A percentile compares a stretch with the other conserved stretches of the same genome.
Evolutionary conservation across 2,888 invertebrate species (phyloP).

Genomic region (Apoderus coryli): DNA sequence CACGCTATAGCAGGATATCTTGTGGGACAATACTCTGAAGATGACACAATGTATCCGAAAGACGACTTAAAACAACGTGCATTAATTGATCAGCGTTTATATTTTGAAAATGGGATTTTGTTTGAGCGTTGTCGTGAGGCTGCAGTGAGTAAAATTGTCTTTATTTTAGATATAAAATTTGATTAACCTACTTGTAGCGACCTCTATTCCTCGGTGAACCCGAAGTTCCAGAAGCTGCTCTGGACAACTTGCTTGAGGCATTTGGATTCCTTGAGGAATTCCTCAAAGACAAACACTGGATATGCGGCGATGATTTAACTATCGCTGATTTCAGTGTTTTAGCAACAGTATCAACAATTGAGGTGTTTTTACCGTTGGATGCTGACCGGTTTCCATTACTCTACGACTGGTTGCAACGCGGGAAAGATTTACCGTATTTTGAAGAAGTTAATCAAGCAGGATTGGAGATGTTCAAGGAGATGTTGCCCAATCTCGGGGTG

Average conservation of each 20-base stretch:
- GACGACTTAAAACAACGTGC: slow-evolving; percentile 36
- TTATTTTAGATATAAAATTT: no score
- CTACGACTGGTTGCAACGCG: slow-evolving; percentile 31
- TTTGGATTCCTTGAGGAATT: slow-evolving; percentile 25
- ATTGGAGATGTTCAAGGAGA: slow-evolving; percentile 16
- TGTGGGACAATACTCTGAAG: slow-evolving; percentile 26
- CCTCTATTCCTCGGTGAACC: slow-evolving; percentile 26
- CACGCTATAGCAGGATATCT: slow-evolving; percentile 35
- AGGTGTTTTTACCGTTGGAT: slow-evolving; percentile 21
- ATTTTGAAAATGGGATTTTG: no score
- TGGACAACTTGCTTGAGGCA: slow-evolving; percentile 28
- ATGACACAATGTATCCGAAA: slow-evolving; percentile 39
- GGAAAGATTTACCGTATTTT: slow-evolving; percentile 23
- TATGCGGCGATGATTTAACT: slow-evolving; percentile 20
- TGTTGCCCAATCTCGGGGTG: slow-evolving; percentile 18
- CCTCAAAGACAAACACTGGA: slow-evolving; percentile 18
- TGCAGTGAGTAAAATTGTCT: no score
- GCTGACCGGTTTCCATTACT: slow-evolving; percentile 26
- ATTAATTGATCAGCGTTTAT: slow-evolving; percentile 37
- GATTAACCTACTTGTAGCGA: slow-evolving; percentile 18
- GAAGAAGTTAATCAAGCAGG: slow-evolving; percentile 22
- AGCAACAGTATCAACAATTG: slow-evolving; percentile 30
- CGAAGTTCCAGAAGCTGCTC: slow-evolving; percentile 27
- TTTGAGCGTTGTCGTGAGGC: no score
- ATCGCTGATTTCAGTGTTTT: slow-evolving; percentile 27